phyloP scores from a whole-genome alignment of 30 jellyfish, hydroid and myxozoan genomes.

The Phacellophora camtschatica region DNA sequence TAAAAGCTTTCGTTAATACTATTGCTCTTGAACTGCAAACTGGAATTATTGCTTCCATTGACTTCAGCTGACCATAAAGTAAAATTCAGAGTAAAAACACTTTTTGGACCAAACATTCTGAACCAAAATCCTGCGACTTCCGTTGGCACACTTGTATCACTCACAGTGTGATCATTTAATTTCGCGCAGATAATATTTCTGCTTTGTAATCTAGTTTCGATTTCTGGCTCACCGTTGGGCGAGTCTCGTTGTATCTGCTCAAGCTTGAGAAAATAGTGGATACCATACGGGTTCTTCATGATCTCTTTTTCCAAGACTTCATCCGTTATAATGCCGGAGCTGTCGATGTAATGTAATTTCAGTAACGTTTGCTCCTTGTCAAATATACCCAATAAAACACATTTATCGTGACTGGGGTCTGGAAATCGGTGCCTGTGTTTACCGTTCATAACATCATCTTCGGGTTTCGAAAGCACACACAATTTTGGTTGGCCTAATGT shows the following conservation, averaged over 20 bases:
- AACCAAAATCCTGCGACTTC: conserved; percentile 89
- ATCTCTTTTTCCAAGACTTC: conserved; percentile 53
- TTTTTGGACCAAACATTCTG: conserved; percentile 65
- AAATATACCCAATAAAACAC: conserved; percentile 66
- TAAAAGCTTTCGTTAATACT: conserved; percentile 18
- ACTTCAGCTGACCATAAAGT: conserved; percentile 81
- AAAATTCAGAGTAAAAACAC: conserved; percentile 53
- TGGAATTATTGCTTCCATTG: background rate
- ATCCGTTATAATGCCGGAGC: conserved; percentile 23
- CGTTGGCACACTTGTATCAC: conserved; percentile 64
- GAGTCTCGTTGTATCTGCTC: conserved; percentile 46
- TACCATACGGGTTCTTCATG: conserved; percentile 7
- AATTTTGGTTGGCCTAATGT: conserved; percentile 38
- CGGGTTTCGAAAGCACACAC: conserved; percentile 68
- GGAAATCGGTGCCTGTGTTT: conserved; percentile 77
- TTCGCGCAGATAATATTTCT: conserved; percentile 52
- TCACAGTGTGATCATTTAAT: conserved; percentile 71
- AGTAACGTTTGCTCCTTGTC: conserved; percentile 53
- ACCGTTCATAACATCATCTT: conserved; percentile 60
- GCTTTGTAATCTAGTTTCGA: background rate
- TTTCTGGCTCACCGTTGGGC: conserved; percentile 25
- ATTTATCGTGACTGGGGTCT: conserved; percentile 80
- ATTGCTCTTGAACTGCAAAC: background rate
- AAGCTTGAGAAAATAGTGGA: conserved; percentile 40
- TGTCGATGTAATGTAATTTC: conserved; percentile 41